phyloP scores from a whole-genome alignment of 2,113 vertebrate genomes.

The Gymnogyps californianus region DNA sequence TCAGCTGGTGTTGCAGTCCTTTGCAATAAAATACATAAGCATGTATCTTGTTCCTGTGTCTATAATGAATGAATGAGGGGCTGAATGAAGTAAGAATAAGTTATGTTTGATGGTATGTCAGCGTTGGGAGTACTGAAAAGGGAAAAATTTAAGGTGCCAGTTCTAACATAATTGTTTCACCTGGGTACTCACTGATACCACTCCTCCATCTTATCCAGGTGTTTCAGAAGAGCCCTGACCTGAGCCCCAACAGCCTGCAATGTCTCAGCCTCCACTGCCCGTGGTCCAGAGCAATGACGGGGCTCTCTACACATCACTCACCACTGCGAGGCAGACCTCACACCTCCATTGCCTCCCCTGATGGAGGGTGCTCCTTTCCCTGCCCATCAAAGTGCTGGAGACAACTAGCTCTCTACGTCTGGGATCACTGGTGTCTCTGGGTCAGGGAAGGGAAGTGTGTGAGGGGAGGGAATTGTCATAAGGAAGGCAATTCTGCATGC shows the following conservation, averaged over 20 bases:
- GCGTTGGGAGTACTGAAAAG: accelerated
- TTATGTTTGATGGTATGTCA: background rate
- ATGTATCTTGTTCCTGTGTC: background rate
- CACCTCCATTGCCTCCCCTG: accelerated
- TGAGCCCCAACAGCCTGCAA: background rate
- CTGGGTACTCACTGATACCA: background rate
- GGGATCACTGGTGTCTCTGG: background rate
- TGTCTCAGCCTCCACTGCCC: background rate
- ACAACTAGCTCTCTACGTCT: accelerated
- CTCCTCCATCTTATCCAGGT: background rate
- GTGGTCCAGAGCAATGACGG: background rate
- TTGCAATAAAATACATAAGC: background rate
- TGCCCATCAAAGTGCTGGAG: background rate
- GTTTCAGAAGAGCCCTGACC: background rate
- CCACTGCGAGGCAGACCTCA: accelerated
- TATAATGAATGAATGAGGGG: background rate
- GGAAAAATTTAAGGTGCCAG: background rate
- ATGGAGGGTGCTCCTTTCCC: background rate
- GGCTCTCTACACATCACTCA: background rate
- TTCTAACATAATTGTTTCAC: background rate
- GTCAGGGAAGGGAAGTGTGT: background rate
- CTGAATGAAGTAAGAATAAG: background rate
- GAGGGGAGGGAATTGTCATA: background rate
- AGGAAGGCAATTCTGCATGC: background rate
- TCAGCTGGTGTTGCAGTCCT: background rate